Base-by-base conservation (phyloP, 2,888 invertebrate genomes). In the Spodoptera exigua region DNA sequence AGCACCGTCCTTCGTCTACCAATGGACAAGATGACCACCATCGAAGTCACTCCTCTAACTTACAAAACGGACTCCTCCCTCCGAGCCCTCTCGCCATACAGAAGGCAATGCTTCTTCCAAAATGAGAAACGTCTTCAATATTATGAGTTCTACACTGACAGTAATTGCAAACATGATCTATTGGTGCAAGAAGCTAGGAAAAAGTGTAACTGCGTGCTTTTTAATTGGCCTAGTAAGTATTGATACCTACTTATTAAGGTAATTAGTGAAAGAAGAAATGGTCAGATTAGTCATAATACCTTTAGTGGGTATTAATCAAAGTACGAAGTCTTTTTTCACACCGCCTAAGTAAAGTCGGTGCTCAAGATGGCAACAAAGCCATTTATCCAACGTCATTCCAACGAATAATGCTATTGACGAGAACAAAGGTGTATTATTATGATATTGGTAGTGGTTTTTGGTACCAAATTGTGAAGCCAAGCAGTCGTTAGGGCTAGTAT, bases 151-250 rank as follows among this genome's bases (percentile, higher is more conserved):
- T 95, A 95, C 69, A 95, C 95, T 0, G 94, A 95, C 58, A 90
- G 89, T 32, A 95, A 95, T 61, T 95, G 95, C 68, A 92, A 95
- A 64, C 87, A 93, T 56, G 95, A 95, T 61, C 85, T 95, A 56
- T 83, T 95, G 74, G 89, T 95, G 0, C 87, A 86, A 44, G 92
- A 93, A 65, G 91, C 95, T 0, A 87, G 88, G 64, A 81, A 84
- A 16, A 78, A 82, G 56, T 95, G 95, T 71, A 79, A 90, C 21
- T 95, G 95, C 69, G 89, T 91, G 5, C 82, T 88, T 27, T 94
- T 79, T 72, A 89, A 92, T 65, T 93, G 93, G 92, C 94, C 93
- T 13, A 82, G 94, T 94, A 80, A 86, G 91, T 85, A 11, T n/a
- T n/a, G 7, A 9, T 27, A 7, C 13, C 16, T 46, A 0, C 2